A percentile compares a stretch with the other conserved stretches of the same genome.
Conservation (phyloP, 2,797 vertebrate species). For the Cheracebus regulus region DNA sequence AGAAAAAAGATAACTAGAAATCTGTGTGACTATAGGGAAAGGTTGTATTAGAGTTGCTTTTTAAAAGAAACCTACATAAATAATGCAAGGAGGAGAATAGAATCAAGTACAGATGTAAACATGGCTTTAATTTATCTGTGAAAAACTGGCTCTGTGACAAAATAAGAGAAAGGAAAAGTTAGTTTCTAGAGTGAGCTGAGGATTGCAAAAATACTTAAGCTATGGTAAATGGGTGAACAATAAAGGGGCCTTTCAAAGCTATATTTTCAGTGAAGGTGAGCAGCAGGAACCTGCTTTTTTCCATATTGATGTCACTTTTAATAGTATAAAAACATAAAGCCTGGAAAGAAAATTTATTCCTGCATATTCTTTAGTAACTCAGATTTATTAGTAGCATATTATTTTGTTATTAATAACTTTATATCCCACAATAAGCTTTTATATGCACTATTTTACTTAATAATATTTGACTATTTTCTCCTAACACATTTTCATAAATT, state of each 20-base stretch:
- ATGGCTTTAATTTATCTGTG: conserved; percentile 40
- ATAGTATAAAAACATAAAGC: not conserved
- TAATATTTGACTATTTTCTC: not conserved
- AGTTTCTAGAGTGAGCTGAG: not conserved
- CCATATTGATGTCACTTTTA: not conserved
- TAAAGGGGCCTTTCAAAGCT: not conserved
- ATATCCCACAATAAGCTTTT: not conserved
- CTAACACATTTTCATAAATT: not conserved
- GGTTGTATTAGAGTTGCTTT: not conserved
- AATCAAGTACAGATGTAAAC: conserved; percentile 34
- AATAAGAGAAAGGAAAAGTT: not conserved
- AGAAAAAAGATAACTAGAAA: not conserved
- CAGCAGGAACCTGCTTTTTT: not conserved
- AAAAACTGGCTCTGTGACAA: conserved; percentile 9
- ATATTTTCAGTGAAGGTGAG: not conserved
- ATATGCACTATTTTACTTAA: not conserved
- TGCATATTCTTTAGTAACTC: not conserved
- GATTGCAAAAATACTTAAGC: not conserved
- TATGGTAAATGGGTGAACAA: not conserved
- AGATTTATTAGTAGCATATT: not conserved
- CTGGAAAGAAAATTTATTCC: not conserved
- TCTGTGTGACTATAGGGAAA: not conserved
- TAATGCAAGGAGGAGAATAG: not conserved
- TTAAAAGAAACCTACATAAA: not conserved
- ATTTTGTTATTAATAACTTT: not conserved